Conservation (phyloP, 2,797 vertebrate species). For the Crypturellus tataupa region DNA sequence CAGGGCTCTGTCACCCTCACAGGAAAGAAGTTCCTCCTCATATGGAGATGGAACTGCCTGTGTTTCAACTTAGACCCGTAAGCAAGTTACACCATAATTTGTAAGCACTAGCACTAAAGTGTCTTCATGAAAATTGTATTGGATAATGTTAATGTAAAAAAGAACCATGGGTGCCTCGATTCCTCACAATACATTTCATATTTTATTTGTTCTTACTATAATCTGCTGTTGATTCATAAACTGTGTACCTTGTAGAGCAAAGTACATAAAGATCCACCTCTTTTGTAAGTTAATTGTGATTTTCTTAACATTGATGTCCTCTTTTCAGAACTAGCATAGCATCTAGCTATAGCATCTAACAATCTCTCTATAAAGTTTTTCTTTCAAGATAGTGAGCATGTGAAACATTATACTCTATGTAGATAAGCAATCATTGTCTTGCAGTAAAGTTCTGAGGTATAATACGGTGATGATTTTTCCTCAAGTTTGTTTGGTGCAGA, state of each 20-base stretch:
- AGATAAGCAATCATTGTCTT: neutral
- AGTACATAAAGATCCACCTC: neutral
- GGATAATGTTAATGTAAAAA: neutral
- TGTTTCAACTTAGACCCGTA: no score
- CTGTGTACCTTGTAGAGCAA: neutral
- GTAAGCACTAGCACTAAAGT: neutral
- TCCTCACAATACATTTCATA: neutral
- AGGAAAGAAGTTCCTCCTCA: no score
- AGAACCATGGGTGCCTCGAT: neutral
- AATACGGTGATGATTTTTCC: neutral
- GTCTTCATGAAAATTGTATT: neutral
- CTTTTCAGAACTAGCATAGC: neutral
- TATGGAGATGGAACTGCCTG: no score
- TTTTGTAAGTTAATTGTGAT: neutral
- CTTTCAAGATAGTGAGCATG: neutral
- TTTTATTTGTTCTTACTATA: neutral
- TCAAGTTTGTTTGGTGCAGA: neutral
- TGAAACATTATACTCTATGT: neutral
- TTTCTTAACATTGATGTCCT: neutral
- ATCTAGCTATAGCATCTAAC: no score
- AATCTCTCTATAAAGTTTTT: neutral
- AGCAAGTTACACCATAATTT: neutral
- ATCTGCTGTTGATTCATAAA: neutral
- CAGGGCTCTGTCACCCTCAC: no score
- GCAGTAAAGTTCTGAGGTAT: neutral